Evolutionary conservation across 2,888 invertebrate genomes (phyloP).

Genomic region (Zygaena filipendulae): DNA sequence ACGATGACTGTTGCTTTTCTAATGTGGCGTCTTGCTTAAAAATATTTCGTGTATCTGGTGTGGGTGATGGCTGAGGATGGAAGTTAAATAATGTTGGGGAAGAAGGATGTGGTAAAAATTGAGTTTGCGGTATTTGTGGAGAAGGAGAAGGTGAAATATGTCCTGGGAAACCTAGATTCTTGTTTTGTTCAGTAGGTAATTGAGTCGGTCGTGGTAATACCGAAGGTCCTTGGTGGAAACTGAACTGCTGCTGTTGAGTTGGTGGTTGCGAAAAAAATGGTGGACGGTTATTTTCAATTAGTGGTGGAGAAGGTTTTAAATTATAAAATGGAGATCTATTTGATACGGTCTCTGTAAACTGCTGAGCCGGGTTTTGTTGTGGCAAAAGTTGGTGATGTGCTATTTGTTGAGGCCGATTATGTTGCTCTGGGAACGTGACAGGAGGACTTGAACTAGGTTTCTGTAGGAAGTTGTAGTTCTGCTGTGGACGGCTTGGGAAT

Average conservation of each 20-base stretch:
- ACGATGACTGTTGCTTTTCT: conserved; percentile 24
- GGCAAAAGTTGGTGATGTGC: conserved; percentile 58
- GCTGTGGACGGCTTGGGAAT: conserved; percentile 38
- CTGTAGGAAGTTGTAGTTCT: conserved; percentile 35
- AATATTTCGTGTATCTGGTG: conserved; percentile 22
- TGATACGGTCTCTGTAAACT: conserved; percentile 38
- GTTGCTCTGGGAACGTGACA: conserved; percentile 42
- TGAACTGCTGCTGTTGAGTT: conserved; percentile 41
- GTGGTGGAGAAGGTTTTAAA: conserved; percentile 54
- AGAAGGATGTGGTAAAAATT: conserved; percentile 53
- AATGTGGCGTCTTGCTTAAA: no score
- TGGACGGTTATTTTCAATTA: conserved; percentile 45
- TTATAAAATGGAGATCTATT: conserved; percentile 53
- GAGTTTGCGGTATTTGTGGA: conserved; percentile 32
- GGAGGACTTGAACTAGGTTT: conserved; percentile 41
- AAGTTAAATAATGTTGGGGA: conserved; percentile 47
- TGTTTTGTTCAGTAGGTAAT: conserved; percentile 29
- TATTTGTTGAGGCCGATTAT: conserved; percentile 36
- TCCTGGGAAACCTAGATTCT: conserved; percentile 31
- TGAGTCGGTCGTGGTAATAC: conserved; percentile 35
- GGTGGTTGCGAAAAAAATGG: conserved; percentile 41
- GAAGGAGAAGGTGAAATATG: conserved; percentile 28
- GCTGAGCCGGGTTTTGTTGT: conserved; percentile 48
- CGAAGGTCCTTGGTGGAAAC: conserved; percentile 54
- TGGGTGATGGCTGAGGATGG: conserved; percentile 44